Base-by-base conservation (phyloP, 2,797 vertebrate species). In the Hapalemur alaotrensis region DNA sequence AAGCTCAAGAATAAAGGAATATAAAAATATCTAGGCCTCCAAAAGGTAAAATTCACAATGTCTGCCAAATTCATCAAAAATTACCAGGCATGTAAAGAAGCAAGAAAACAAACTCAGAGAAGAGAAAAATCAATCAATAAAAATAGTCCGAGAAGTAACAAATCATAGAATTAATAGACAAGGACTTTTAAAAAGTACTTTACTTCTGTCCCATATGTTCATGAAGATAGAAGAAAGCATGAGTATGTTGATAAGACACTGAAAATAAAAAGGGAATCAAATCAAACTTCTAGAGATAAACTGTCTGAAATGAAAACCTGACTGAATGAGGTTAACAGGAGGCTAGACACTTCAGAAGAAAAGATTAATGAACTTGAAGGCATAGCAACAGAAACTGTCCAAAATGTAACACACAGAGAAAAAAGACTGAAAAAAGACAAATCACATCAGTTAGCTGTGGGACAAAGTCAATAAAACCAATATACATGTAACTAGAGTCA, bases 1-100 rank as follows among this genome's bases (percentile, higher is more conserved):
- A 96, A 84, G 32, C 57, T 91, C 32, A 93, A 95, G 43, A 93
- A 61, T 80, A 80, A 93, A 89, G 7, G 10, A 97, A 89, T 43
- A 73, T 17, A 91, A 75, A 78, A 82, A 48, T 38, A 70, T 22
- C 50, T 65, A 94, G 38, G 28, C 8, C 59, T 50, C 7, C 14
- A 65, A 91, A 82, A 72, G 54, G 52, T 78, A 46, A 78, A 95
- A 85, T 73, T 86, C 63, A 92, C 50, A 72, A 46, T 18, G 46
- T 59, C 54, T 78, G 38, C 17, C 46, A 83, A 93, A 82, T 35
- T n/a, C 80, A 95, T 65, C 94, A 79, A 91, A 76, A 92, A 79
- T 91, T 75, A 65, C 7, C 63, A 83, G 14, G 43, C 78, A 84
- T n/a, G 3, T 50, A 80, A 50, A 93, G 46, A 59, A 70, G 14